Conservation (phyloP, 2,888 invertebrate species). For the Polydrusus pterygomalis region DNA sequence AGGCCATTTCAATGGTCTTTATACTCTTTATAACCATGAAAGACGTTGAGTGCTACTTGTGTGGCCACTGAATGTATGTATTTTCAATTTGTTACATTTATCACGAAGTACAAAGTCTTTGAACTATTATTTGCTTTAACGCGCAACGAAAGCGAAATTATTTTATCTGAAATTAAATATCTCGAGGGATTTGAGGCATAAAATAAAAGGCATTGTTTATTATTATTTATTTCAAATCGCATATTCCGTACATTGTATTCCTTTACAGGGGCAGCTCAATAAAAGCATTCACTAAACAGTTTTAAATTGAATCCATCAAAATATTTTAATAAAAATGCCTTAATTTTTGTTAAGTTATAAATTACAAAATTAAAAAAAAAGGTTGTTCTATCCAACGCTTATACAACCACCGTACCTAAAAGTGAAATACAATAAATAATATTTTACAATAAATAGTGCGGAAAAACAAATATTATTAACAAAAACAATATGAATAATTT, state of each 20-base stretch:
- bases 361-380: no score
- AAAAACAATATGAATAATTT: no score
- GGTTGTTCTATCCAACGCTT: no score
- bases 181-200: conserved; percentile 15
- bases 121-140: conserved; percentile 39
- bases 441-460: no score
- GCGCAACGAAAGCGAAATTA: conserved; percentile 32
- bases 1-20: conserved; percentile 25
- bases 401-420: no score
- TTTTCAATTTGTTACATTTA: conserved; percentile 40
- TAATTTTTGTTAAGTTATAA: no score
- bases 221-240: conserved; percentile 7
- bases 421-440: no score
- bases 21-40: conserved; percentile 22
- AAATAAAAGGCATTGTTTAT: conserved; percentile 18
- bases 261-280: no score
- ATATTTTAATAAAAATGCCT: no score
- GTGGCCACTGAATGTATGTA: conserved; percentile 32
- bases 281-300: no score
- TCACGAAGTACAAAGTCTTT: conserved; percentile 37
- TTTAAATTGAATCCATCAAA: no score
- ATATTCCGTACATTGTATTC: not conserved
- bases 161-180: conserved; percentile 28
- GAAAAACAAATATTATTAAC: no score
- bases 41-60: conserved; percentile 27